Evolutionary conservation across 2,113 vertebrate species (phyloP).

Genomic region (Lepus americanus): DNA sequence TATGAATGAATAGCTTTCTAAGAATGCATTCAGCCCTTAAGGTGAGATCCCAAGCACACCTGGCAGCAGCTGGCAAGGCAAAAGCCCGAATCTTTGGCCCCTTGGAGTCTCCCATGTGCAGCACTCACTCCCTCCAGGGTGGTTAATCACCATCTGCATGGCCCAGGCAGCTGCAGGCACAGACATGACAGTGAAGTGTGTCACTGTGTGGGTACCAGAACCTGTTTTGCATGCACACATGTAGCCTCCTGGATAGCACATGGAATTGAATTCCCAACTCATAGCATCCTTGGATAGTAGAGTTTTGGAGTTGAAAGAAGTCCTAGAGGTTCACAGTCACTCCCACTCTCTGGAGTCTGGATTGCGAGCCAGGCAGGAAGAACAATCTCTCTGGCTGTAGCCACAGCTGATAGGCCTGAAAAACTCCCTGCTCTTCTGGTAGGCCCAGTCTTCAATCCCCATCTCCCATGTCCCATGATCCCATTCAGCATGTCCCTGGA

Average conservation of each 20-base stretch:
- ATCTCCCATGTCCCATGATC: neutral
- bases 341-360: neutral
- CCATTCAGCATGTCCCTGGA: neutral
- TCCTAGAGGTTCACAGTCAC: neutral
- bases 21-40: neutral
- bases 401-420: neutral
- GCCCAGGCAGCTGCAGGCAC: constrained; percentile 90
- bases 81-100: constrained; percentile 78
- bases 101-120: constrained; percentile 82
- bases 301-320: neutral
- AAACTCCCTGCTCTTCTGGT: neutral
- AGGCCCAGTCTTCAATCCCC: neutral
- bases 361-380: neutral
- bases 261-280: neutral
- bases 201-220: neutral
- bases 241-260: neutral
- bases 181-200: constrained; percentile 46
- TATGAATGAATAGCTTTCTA: neutral
- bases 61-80: constrained; percentile 87
- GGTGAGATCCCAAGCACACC: constrained; percentile 84
- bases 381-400: neutral
- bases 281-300: neutral
- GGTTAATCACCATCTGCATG: constrained; percentile 85
- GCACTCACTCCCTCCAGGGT: constrained; percentile 66
- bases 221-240: neutral